Evolutionary conservation across 2,888 invertebrate species (phyloP).

Genomic region (Hyppa rectilinea): DNA sequence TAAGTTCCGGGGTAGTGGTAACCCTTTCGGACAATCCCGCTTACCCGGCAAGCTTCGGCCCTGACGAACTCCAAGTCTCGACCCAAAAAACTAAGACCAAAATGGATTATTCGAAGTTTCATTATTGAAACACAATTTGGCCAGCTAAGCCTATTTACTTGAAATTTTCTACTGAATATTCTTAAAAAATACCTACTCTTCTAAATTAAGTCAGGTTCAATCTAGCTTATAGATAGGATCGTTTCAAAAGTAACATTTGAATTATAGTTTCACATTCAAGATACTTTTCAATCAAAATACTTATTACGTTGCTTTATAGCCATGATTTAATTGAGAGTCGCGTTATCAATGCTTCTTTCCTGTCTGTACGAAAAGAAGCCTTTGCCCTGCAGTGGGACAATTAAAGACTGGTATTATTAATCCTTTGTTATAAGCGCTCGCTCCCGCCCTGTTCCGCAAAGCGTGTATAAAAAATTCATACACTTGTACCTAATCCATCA

Average conservation of each 20-base stretch:
- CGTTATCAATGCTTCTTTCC: slow-evolving; percentile 14
- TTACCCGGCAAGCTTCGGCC: no score
- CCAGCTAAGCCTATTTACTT: slow-evolving; percentile 44
- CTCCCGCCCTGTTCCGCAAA: slow-evolving; percentile 1
- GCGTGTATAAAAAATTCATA: slow-evolving; percentile 51
- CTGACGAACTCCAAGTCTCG: no score
- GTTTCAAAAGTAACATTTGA: not conserved
- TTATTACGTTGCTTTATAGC: no score
- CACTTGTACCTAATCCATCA: slow-evolving; percentile 58
- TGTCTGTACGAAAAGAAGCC: not conserved
- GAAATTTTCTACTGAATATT: slow-evolving; percentile 25
- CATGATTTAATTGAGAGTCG: slow-evolving; percentile 8
- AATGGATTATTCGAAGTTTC: slow-evolving; percentile 24
- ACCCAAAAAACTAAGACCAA: slow-evolving; percentile 3
- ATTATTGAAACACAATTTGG: slow-evolving; percentile 31
- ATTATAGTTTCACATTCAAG: not conserved
- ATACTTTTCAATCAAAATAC: not conserved
- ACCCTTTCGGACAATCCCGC: no score
- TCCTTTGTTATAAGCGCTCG: slow-evolving; percentile 46
- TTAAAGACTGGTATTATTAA: slow-evolving; percentile 34
- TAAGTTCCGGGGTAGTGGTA: no score
- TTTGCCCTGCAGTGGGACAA: slow-evolving; percentile 15
- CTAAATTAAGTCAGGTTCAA: slow-evolving; percentile 17
- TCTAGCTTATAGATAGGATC: slow-evolving; percentile 6
- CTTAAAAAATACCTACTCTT: not conserved